Percentiles rank a stretch among this genome's conserved stretches.
Evolutionary conservation across 2,113 vertebrate genomes (phyloP).

Genomic region (Saimiri boliviensis): DNA sequence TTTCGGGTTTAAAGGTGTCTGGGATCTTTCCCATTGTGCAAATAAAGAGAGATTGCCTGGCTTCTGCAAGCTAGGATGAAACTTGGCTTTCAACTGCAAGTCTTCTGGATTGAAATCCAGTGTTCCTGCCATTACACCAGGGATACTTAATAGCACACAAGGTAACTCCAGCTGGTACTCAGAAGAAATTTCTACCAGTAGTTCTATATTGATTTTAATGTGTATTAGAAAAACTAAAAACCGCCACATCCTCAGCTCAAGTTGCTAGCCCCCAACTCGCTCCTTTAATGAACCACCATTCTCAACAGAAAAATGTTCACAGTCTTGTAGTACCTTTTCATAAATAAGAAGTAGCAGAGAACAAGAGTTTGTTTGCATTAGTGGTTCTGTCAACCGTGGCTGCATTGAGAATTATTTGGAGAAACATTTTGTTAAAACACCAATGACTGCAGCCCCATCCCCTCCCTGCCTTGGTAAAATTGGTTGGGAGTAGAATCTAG

Average conservation of each 20-base stretch:
- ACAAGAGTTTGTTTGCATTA: not conserved
- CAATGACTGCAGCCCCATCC: not conserved
- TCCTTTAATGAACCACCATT: not conserved
- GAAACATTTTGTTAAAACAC: not conserved
- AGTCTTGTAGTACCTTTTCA: fast-evolving
- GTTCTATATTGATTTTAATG: not conserved
- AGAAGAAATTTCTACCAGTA: not conserved
- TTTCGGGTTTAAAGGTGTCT: not conserved
- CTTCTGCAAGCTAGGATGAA: not conserved
- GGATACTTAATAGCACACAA: not conserved
- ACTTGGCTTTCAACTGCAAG: not conserved
- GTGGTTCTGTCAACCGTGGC: not conserved
- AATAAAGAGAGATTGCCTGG: not conserved
- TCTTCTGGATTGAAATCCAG: not conserved
- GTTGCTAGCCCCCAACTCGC: not conserved
- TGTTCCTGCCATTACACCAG: not conserved
- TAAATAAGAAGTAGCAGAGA: not conserved
- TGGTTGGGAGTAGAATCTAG: not conserved
- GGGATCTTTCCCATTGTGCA: not conserved
- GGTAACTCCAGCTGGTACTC: not conserved
- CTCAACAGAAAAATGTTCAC: not conserved
- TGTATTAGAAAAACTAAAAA: not conserved
- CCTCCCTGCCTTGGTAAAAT: not conserved
- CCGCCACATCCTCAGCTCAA: not conserved
- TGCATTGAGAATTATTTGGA: not conserved